Evolutionary conservation across 35 echinoderm and acorn worm species (phyloP), one percentile per base, ranked within the genome.

Genomic region (Lytechinus variegatus): DNA sequence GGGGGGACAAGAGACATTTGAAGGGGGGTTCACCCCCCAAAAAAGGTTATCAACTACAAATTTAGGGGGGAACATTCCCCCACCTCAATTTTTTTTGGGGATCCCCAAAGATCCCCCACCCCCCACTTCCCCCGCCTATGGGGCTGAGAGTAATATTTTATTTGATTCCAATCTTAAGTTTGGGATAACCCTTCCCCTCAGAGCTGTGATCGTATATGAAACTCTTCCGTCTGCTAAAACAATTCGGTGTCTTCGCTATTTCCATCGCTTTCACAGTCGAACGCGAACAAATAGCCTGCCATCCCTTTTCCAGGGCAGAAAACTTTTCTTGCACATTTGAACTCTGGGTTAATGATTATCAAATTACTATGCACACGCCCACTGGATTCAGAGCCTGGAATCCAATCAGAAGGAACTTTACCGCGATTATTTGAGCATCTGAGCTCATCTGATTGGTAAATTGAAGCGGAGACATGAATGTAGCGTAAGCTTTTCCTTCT

Each of bases 381-480:
- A 90, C 28, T 54, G 88, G 52, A 24, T 90, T 90, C n/a, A 21
- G 52, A 90, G 52, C 2, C 88, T 44, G 19, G 52, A 90, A 90
- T 90, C 88, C 52, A 90, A 90, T 90, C 88, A 54, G 4, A 1
- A 33, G 8, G 88, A 54, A 90, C 66, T 21, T 44, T 54, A 90
- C 28, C 28, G 52, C 88, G 28, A 44, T 90, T 90, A 90, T 90
- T 90, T 90, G 88, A 14, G 88, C 52, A 90, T 90, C 88, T 90
- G 88, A 90, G 88, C 52, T 28, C 52, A 90, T 90, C 88, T 90
- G 88, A 90, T 90, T 10, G 88, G 16, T 54, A 90, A 90, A 90
- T 90, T 90, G 88, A 90, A 90, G 88, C 10, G 29, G 88, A 90
- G 88, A 90, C 88, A 90, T 90, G 88, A 90, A 90, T 90, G 88